These are phyloP conservation scores for Drosophila austrosaltans DNA, from an alignment of 2,888 invertebrate genomes.

Conservation along the genomic window DNA sequence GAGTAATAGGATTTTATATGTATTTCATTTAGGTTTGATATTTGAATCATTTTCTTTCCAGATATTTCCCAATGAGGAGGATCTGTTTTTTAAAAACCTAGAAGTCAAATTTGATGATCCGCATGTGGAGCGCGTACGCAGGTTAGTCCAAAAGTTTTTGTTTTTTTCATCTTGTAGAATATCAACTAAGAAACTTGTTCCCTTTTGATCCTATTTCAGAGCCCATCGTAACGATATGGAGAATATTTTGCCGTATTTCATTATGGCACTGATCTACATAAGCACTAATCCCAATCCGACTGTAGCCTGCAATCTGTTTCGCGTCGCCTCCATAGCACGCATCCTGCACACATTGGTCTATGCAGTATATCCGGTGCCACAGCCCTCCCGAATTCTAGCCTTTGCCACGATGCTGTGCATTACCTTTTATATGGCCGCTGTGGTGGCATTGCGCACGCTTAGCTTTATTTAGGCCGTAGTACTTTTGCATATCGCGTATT, in stretches of 20 bases:
- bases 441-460: constrained; percentile 80
- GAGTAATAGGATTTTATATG: not conserved
- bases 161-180: not conserved
- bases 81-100: constrained; percentile 81
- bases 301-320: constrained; percentile 85
- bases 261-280: constrained; percentile 85
- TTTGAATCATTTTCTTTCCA: constrained; percentile 58
- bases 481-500: constrained; percentile 12
- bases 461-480: constrained; percentile 59
- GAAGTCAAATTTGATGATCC: constrained; percentile 83
- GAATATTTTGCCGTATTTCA: constrained; percentile 87
- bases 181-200: too few species aligned
- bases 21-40: not conserved
- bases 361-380: constrained; percentile 86
- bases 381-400: constrained; percentile 85
- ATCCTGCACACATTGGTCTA: constrained; percentile 87
- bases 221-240: constrained; percentile 89
- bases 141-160: constrained; percentile 68
- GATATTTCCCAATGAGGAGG: constrained; percentile 85
- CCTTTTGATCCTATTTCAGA: constrained; percentile 80
- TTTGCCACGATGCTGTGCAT: constrained; percentile 83
- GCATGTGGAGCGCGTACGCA: constrained; percentile 84
- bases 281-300: constrained; percentile 85
- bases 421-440: constrained; percentile 85
- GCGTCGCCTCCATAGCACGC: constrained; percentile 85